phyloP scores from a whole-genome alignment of 1,140 invertebrate genomes.

The Leptinotarsa lineolata region DNA sequence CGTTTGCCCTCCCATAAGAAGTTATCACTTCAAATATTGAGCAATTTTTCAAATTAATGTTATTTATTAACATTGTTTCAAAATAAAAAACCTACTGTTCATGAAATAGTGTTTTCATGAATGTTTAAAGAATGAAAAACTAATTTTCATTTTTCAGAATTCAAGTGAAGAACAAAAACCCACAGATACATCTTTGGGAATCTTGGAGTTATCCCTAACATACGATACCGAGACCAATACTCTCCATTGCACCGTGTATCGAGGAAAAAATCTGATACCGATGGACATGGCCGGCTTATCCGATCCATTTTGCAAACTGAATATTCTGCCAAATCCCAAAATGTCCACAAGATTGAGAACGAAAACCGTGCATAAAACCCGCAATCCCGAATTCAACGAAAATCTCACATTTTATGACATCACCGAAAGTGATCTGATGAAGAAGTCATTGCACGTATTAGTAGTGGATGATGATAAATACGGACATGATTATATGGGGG shows the following conservation, averaged over 20 bases:
- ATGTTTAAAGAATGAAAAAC: neutral
- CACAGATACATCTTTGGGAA: constrained; percentile 61
- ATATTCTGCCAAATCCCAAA: constrained; percentile 75
- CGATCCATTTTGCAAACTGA: constrained; percentile 89
- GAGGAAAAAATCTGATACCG: constrained; percentile 74
- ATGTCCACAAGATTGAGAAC: constrained; percentile 67
- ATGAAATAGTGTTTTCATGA: too few relatives aligned
- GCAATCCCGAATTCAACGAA: constrained; percentile 94
- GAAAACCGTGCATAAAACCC: constrained; percentile 66
- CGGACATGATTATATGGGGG: constrained; percentile 84
- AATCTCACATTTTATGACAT: constrained; percentile 88
- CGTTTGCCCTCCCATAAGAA: too few relatives aligned
- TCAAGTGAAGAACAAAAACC: constrained; percentile 39
- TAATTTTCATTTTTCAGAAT: constrained; percentile 36
- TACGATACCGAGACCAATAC: constrained; percentile 77
- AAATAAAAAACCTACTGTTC: too few relatives aligned
- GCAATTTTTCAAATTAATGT: too few relatives aligned
- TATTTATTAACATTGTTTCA: too few relatives aligned
- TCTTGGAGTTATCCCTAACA: constrained; percentile 76
- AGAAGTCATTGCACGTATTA: constrained; percentile 74
- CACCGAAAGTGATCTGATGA: constrained; percentile 74
- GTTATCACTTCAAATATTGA: too few relatives aligned
- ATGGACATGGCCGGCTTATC: constrained; percentile 90
- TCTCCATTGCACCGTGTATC: constrained; percentile 77
- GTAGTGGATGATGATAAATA: constrained; percentile 85